Percentiles rank a stretch among this genome's conserved stretches.
These are phyloP conservation scores for Cheumatopsyche charites DNA, from an alignment of 1,140 invertebrate genomes.

Conservation along the genomic window DNA sequence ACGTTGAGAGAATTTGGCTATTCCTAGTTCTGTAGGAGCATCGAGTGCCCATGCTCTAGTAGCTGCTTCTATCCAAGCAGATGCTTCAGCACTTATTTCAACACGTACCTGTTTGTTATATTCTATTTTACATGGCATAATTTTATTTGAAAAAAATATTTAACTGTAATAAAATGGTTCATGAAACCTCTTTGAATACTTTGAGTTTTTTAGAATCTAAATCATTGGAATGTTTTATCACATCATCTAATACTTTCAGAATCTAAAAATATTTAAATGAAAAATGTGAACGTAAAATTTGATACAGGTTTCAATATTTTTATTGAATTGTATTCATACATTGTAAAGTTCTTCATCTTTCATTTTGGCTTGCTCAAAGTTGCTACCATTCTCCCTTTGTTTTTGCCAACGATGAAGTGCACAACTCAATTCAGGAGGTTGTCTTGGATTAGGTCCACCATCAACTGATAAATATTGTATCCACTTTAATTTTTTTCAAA, in stretches of 20 bases:
- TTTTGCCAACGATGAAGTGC: conserved; percentile 40
- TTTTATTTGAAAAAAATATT: too few relatives aligned
- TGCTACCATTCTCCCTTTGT: conserved; percentile 11
- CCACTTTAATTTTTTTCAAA: conserved; percentile 34
- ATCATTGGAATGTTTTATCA: conserved; percentile 42
- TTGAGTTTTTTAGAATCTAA: conserved; percentile 27
- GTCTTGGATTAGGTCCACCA: conserved; percentile 38
- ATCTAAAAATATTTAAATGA: conserved; percentile 36
- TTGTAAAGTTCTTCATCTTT: conserved; percentile 41
- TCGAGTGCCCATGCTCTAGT: conserved; percentile 36
- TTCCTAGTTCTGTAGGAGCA: neutral
- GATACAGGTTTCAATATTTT: too few relatives aligned
- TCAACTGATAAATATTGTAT: conserved; percentile 39
- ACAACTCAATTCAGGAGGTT: conserved; percentile 40
- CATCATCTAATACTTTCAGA: conserved; percentile 37
- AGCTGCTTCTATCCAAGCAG: conserved; percentile 28
- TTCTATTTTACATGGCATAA: too few relatives aligned
- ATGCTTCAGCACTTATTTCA: conserved; percentile 32
- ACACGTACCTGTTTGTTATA: conserved; percentile 33
- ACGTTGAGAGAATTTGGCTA: conserved; percentile 25
- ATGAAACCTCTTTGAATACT: conserved; percentile 43
- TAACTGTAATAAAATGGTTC: neutral
- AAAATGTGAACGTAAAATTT: too few relatives aligned
- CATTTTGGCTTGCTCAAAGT: conserved; percentile 33
- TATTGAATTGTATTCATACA: too few relatives aligned